Conservation (phyloP, 1,140 invertebrate species). For the Chironomus tepperi region DNA sequence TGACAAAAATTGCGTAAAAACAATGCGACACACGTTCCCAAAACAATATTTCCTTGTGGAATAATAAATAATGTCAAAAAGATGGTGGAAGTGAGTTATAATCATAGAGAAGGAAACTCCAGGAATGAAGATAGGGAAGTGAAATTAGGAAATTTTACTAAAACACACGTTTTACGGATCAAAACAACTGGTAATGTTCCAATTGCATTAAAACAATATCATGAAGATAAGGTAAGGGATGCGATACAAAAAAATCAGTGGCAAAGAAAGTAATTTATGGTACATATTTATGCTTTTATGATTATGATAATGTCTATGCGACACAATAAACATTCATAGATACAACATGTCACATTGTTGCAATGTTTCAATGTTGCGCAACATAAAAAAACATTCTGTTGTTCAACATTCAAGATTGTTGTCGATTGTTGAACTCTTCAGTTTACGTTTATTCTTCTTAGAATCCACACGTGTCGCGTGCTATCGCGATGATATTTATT, state of each 20-base stretch:
- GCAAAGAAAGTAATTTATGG: background rate
- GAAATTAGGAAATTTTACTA: background rate
- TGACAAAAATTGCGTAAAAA: background rate
- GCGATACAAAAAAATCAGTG: background rate
- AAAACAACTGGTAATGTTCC: conserved; percentile 3
- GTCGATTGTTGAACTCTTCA: background rate
- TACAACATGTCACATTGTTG: background rate
- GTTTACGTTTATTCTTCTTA: conserved; percentile 15
- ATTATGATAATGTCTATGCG: conserved; percentile 18
- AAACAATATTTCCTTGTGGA: conserved; percentile 16
- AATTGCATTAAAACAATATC: conserved; percentile 20
- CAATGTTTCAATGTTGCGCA: background rate
- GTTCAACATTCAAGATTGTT: background rate
- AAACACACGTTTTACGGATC: conserved; percentile 1
- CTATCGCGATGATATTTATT: background rate
- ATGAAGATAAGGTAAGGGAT: background rate
- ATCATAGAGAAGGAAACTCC: too few relatives aligned
- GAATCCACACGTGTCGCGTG: background rate
- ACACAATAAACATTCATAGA: background rate
- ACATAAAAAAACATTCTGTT: background rate
- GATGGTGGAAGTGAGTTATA: background rate
- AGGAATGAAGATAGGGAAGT: background rate
- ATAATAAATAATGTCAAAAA: conserved; percentile 15
- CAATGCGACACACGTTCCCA: conserved; percentile 20
- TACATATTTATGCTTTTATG: conserved; percentile 17